phyloP scores from a whole-genome alignment of 1,140 invertebrate genomes.

The Stegodyphus mimosarum region DNA sequence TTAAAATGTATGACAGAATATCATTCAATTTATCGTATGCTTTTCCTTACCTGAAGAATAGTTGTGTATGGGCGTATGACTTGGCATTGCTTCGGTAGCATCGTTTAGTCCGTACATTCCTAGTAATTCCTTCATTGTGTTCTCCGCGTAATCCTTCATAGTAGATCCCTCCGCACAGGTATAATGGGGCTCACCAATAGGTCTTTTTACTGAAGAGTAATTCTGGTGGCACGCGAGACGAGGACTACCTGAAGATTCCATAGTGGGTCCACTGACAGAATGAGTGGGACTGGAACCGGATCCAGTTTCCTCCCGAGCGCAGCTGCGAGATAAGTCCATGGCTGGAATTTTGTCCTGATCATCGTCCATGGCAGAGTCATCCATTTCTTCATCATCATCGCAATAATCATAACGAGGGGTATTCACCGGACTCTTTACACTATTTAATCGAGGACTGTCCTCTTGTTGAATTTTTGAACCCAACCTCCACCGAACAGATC shows the following conservation, averaged over 20 bases:
- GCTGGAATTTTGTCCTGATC: constrained; percentile 37
- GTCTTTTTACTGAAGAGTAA: constrained; percentile 24
- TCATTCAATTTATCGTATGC: not conserved
- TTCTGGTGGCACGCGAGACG: constrained; percentile 7
- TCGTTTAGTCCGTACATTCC: constrained; percentile 77
- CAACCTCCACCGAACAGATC: constrained; percentile 41
- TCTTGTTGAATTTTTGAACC: constrained; percentile 11
- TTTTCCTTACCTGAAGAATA: constrained; percentile 68
- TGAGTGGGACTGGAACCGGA: constrained; percentile 38
- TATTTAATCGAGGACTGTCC: not conserved
- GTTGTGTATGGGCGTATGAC: constrained; percentile 69
- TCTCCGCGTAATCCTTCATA: constrained; percentile 79
- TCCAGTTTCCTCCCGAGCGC: constrained; percentile 34
- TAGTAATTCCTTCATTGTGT: constrained; percentile 80
- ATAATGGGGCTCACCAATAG: not conserved
- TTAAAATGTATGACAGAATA: no score
- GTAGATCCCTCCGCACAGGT: constrained; percentile 67
- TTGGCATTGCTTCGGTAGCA: constrained; percentile 69
- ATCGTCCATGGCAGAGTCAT: constrained; percentile 40
- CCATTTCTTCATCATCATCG: constrained; percentile 58
- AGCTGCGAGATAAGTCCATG: constrained; percentile 60
- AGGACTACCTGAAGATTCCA: constrained; percentile 41
- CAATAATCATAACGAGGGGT: constrained; percentile 37
- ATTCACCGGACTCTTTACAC: constrained; percentile 41
- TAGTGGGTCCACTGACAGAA: constrained; percentile 18